Evolutionary conservation across 1,140 invertebrate genomes (phyloP).

Genomic region (Archivesica marissinica): DNA sequence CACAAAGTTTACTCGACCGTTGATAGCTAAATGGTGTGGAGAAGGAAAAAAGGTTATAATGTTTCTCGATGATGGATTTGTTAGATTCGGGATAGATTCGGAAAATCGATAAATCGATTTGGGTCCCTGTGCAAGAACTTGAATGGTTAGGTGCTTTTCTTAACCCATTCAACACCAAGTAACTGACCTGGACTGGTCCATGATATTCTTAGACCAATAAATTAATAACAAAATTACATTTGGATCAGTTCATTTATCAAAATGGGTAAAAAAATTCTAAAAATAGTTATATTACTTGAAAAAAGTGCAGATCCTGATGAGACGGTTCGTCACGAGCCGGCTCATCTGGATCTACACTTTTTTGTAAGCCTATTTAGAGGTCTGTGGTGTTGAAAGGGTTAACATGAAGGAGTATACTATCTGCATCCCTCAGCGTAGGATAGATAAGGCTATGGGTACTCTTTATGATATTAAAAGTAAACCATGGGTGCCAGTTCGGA

Average conservation of each 20-base stretch:
- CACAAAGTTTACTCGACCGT: constrained; percentile 29
- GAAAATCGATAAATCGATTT: not conserved
- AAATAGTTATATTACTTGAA: too few relatives aligned
- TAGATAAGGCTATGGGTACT: constrained; percentile 4
- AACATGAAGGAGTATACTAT: too few relatives aligned
- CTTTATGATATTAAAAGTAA: not conserved
- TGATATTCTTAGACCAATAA: too few relatives aligned
- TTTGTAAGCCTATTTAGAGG: too few relatives aligned
- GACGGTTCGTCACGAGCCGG: too few relatives aligned
- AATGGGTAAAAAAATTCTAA: too few relatives aligned
- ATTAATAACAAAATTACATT: too few relatives aligned
- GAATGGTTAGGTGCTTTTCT: not conserved
- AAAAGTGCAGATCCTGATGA: too few relatives aligned
- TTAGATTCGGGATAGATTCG: not conserved
- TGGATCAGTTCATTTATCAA: too few relatives aligned
- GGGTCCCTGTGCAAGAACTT: not conserved
- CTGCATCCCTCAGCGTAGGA: constrained; percentile 22
- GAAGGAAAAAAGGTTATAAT: constrained; percentile 47
- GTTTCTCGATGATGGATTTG: constrained; percentile 43
- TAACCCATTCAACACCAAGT: not conserved
- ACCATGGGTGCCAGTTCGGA: not conserved
- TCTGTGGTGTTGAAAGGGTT: too few relatives aligned
- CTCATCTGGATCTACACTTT: too few relatives aligned
- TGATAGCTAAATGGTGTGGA: constrained; percentile 52
- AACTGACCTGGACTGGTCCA: too few relatives aligned